Evolutionary conservation across 2,113 vertebrate species (phyloP).

Genomic region (Paedocypris sp.): DNA sequence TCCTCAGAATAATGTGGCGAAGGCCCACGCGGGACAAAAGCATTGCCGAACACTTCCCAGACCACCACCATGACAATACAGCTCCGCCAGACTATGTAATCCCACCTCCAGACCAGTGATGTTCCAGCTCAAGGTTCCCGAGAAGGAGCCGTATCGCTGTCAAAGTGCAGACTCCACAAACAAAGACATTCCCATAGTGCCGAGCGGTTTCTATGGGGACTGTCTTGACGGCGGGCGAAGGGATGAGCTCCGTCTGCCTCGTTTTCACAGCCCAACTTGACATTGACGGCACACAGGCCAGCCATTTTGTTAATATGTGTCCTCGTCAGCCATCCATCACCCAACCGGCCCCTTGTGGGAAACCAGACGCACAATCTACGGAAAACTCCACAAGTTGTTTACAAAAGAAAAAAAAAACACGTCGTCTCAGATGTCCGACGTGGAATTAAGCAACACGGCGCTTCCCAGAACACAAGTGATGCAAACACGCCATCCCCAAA

Average conservation of each 20-base stretch:
- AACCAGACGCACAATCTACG: too few species aligned
- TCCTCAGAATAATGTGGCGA: conserved; percentile 21
- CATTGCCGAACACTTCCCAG: background rate
- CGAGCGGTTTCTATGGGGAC: conserved; percentile 47
- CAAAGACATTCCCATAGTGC: conserved; percentile 19
- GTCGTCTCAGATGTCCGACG: conserved; percentile 34
- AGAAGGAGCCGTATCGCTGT: conserved; percentile 17
- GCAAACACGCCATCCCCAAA: background rate
- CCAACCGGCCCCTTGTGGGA: too few species aligned
- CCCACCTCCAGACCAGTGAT: conserved; percentile 1
- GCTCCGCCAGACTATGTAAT: conserved; percentile 19
- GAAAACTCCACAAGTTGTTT: conserved; percentile 26
- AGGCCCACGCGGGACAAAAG: conserved; percentile 14
- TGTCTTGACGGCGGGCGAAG: conserved; percentile 43
- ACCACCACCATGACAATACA: conserved; percentile 24
- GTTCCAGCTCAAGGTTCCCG: background rate
- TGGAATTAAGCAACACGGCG: conserved; percentile 26
- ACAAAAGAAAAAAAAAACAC: conserved; percentile 21
- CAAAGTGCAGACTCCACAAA: conserved; percentile 7
- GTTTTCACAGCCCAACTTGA: conserved; percentile 19
- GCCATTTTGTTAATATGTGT: too few species aligned
- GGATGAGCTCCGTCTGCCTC: conserved; percentile 36
- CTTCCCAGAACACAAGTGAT: conserved; percentile 21
- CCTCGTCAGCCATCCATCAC: too few species aligned
- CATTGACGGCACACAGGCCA: too few species aligned